A percentile compares a stretch with the other conserved stretches of the same genome.
Conservation (phyloP, 2,797 vertebrate genomes). For the Semotilus atromaculatus region DNA sequence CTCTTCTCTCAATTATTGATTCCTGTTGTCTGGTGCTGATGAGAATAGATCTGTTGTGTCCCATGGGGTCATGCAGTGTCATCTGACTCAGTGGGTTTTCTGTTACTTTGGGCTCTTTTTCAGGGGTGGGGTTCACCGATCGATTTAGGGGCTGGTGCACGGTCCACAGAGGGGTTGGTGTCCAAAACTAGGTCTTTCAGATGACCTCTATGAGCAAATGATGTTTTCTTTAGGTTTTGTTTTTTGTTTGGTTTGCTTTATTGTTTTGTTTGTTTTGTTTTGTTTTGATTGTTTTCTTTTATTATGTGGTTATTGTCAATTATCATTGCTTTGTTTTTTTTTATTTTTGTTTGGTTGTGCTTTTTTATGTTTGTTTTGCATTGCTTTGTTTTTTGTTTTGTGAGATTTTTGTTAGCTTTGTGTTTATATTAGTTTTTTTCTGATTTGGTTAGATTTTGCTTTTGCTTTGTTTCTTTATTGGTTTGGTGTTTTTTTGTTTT, state of each 20-base stretch:
- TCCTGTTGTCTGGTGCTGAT: constrained; percentile 70
- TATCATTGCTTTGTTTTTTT: not conserved
- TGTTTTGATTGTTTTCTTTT: not conserved
- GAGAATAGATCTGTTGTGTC: constrained; percentile 73
- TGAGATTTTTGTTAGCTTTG: not conserved
- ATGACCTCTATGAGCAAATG: constrained; percentile 41
- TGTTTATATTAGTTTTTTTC: not conserved
- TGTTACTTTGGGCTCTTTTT: constrained; percentile 67
- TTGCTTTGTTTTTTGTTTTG: not conserved
- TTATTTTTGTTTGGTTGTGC: not conserved
- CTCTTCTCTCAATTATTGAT: constrained; percentile 69
- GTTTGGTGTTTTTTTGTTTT: not conserved
- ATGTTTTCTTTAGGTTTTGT: not conserved
- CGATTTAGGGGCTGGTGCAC: constrained; percentile 37
- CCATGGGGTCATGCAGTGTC: constrained; percentile 63
- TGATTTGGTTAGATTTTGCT: not conserved
- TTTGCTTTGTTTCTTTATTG: not conserved
- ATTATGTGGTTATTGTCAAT: too few relatives aligned
- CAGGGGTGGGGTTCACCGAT: constrained; percentile 49
- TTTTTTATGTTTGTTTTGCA: not conserved
- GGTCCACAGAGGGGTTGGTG: constrained; percentile 40
- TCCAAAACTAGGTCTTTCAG: constrained; percentile 57
- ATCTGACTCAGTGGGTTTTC: constrained; percentile 60
- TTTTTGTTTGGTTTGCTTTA: not conserved
- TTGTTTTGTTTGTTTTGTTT: not conserved